These are phyloP conservation scores for Nomada hirtipes DNA, from an alignment of 2,888 invertebrate genomes.

Conservation along the genomic window DNA sequence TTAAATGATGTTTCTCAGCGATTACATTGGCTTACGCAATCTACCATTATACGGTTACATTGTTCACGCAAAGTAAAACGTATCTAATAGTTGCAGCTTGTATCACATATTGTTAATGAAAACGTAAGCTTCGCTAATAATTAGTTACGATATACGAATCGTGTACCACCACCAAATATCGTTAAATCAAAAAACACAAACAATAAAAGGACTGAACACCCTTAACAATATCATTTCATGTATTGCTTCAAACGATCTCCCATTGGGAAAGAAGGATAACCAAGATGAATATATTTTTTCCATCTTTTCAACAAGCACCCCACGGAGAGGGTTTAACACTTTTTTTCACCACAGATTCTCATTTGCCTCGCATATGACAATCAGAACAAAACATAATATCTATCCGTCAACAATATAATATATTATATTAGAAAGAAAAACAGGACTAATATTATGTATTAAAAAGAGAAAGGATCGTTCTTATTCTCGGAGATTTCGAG, in stretches of 20 bases:
- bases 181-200: conserved; percentile 7
- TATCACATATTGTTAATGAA: conserved; percentile 6
- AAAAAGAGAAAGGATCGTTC: neutral
- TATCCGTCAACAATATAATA: no score
- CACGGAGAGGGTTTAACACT: neutral
- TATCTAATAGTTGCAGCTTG: neutral
- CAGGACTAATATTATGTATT: conserved; percentile 14
- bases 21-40: conserved; percentile 10
- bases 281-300: neutral
- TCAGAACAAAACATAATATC: conserved; percentile 21
- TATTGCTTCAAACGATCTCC: neutral
- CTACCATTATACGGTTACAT: neutral
- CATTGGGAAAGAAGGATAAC: conserved; percentile 8
- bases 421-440: neutral
- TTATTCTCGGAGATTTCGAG: neutral
- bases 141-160: neutral
- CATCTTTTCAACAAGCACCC: neutral
- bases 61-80: conserved; percentile 1
- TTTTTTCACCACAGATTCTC: conserved; percentile 11
- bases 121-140: neutral
- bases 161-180: conserved; percentile 27
- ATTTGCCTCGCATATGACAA: conserved; percentile 36
- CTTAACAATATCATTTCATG: conserved; percentile 9
- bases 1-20: conserved; percentile 4
- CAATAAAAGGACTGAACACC: conserved; percentile 5